phyloP scores from a whole-genome alignment of 2,113 vertebrate genomes.

The Nettapus auritus region DNA sequence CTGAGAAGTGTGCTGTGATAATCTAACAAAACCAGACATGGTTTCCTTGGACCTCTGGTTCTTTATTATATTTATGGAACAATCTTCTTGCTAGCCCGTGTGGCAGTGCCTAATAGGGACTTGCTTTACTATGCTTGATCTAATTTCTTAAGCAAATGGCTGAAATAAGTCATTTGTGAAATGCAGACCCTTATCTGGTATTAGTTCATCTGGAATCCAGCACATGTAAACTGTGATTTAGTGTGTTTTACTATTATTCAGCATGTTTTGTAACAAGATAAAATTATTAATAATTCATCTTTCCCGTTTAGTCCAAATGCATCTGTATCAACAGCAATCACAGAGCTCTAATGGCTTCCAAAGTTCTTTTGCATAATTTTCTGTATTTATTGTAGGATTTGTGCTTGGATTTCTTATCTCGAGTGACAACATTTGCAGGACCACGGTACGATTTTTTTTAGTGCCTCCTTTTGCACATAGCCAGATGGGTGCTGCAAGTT shows the following conservation, averaged over 20 bases:
- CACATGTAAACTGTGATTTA: constrained; percentile 15
- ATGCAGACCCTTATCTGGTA: constrained; percentile 31
- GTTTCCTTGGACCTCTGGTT: not conserved
- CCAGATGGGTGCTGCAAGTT: constrained; percentile 4
- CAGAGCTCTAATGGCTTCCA: not conserved
- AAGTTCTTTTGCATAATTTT: constrained; percentile 3
- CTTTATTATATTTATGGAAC: constrained; percentile 25
- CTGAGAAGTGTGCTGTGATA: not conserved
- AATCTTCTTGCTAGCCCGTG: not conserved
- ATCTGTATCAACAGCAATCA: constrained; percentile 20
- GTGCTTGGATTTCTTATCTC: not conserved
- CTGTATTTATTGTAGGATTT: not conserved
- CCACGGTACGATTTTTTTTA: not conserved
- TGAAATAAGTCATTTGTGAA: constrained; percentile 35
- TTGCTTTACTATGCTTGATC: constrained; percentile 4
- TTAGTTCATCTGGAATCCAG: constrained; percentile 59
- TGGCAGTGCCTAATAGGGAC: not conserved
- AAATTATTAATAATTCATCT: constrained; percentile 48
- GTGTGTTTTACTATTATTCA: constrained; percentile 16
- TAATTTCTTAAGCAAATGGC: constrained; percentile 60
- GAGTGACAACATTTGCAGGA: not conserved
- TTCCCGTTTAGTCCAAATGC: constrained; percentile 14
- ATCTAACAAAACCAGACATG: not conserved
- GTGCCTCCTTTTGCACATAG: not conserved
- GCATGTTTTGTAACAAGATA: constrained; percentile 28